Base-by-base conservation (phyloP, 2,888 invertebrate species). In the Furcula furcula region DNA sequence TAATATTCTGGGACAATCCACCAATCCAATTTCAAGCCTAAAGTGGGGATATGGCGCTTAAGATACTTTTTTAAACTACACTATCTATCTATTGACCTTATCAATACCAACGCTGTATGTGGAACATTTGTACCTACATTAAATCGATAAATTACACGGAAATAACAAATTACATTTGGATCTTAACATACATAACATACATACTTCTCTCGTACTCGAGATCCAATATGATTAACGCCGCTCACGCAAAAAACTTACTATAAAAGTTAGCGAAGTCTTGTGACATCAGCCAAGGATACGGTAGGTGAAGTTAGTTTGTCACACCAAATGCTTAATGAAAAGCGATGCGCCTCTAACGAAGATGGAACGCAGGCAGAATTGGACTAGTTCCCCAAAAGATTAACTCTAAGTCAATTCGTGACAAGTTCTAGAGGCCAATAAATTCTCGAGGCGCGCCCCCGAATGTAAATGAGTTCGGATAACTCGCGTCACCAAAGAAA, bases 401-500 rank as follows among this genome's bases (percentile, higher is more conserved):
- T 65, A 66, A 59, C 57, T 60, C 40, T 40, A 35, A 35, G 36
- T 56, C n/a, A n/a, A 61, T 53, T 46, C 39, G 27, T 27, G 40
- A 52, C 55, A 58, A 65, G 56, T 64, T 62, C 36, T 43, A 41
- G 47, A 49, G 57, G 54, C 60, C 66, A 68, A 77, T 76, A 76
- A 73, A 75, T 74, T 72, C 62, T 64, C 48, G 45, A 59, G 60
- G 68, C 68, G 55, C 65, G 62, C 55, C 64, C 60, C 45, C 63
- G 56, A 66, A 81, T 76, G 77, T 67, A 76, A 82, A 81, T 81
- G 66, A 79, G 75, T 75, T 78, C 50, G 64, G 54, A 67, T 71
- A 83, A 76, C 63, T 80, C 70, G 59, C 60, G 69, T 72, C 70
- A 65, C 64, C 60, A 53, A 56, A 56, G 56, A 50, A 75, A 77